Percentiles rank a stretch among this genome's conserved stretches.
Conservation (phyloP, 2,797 vertebrate species). For the Pseudochromis fuscus region DNA sequence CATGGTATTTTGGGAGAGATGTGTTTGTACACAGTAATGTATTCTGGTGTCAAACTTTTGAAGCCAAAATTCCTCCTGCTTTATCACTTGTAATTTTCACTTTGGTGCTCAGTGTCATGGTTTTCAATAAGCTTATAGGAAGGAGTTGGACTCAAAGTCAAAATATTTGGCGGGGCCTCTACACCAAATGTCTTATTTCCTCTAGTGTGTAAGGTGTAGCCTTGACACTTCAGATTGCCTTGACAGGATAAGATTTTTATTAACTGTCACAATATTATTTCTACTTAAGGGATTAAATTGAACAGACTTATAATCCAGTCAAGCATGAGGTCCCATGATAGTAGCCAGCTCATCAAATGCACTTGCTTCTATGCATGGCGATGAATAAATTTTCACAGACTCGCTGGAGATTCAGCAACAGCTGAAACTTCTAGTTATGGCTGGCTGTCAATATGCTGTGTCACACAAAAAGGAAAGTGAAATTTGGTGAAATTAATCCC, state of each 20-base stretch:
- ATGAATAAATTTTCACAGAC: slow-evolving; percentile 5
- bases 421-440: not conserved
- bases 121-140: slow-evolving; percentile 51
- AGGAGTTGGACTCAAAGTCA: slow-evolving; percentile 23
- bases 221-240: slow-evolving; percentile 20
- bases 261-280: slow-evolving; percentile 18
- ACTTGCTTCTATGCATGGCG: slow-evolving; percentile 29
- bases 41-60: slow-evolving; percentile 15
- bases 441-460: slow-evolving; percentile 9
- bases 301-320: slow-evolving; percentile 25
- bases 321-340: slow-evolving; percentile 41
- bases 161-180: not conserved
- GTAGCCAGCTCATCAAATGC: slow-evolving; percentile 30
- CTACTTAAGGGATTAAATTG: slow-evolving; percentile 16
- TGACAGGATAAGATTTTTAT: slow-evolving; percentile 29
- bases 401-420: not conserved
- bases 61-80: not conserved
- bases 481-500: slow-evolving; percentile 26
- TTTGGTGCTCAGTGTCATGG: slow-evolving; percentile 27
- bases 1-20: slow-evolving; percentile 4
- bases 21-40: not conserved
- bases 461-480: not conserved
- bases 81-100: slow-evolving; percentile 8
- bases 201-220: slow-evolving; percentile 17
- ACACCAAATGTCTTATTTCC: not conserved